These are phyloP conservation scores for Hafferia zeledoni DNA, from an alignment of 2,797 vertebrate species.

Conservation along the genomic window DNA sequence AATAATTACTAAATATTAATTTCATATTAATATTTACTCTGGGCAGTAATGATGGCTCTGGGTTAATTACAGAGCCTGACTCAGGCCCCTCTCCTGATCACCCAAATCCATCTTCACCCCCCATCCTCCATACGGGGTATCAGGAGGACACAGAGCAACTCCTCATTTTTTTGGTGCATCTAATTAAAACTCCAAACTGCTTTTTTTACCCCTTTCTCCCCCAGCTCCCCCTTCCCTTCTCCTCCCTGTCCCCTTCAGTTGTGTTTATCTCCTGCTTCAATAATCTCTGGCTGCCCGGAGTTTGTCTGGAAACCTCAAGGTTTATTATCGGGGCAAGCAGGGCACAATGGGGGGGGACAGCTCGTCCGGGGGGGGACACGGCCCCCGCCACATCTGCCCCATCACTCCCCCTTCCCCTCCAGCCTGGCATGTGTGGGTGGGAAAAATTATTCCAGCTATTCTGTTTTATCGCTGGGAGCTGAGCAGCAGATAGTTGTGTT, in stretches of 20 bases:
- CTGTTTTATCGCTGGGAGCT: constrained; percentile 60
- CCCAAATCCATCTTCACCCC: not conserved
- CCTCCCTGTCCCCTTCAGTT: constrained; percentile 40
- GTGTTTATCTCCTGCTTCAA: constrained; percentile 73
- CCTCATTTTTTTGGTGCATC: not conserved
- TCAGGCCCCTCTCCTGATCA: not conserved
- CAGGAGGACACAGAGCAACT: not conserved
- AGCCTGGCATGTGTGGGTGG: constrained; percentile 75
- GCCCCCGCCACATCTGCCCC: constrained; percentile 41
- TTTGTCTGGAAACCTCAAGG: constrained; percentile 78
- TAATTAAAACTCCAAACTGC: constrained; percentile 35
- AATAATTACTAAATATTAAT: not conserved
- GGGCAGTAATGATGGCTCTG: rapidly evolving
- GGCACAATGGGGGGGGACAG: constrained; percentile 53
- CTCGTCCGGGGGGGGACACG: constrained; percentile 58
- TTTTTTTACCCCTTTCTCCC: not conserved
- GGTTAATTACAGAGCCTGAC: not conserved
- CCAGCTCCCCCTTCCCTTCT: not conserved
- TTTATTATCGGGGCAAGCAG: constrained; percentile 76
- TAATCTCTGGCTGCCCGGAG: constrained; percentile 74
- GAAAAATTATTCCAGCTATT: constrained; percentile 79
- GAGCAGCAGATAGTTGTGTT: constrained; percentile 47
- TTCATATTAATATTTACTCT: not conserved
- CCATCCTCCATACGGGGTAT: rapidly evolving
- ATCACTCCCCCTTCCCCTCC: constrained; percentile 43